These are phyloP conservation scores for Dromaius novaehollandiae DNA, from an alignment of 2,113 vertebrate genomes.

Conservation along the genomic window DNA sequence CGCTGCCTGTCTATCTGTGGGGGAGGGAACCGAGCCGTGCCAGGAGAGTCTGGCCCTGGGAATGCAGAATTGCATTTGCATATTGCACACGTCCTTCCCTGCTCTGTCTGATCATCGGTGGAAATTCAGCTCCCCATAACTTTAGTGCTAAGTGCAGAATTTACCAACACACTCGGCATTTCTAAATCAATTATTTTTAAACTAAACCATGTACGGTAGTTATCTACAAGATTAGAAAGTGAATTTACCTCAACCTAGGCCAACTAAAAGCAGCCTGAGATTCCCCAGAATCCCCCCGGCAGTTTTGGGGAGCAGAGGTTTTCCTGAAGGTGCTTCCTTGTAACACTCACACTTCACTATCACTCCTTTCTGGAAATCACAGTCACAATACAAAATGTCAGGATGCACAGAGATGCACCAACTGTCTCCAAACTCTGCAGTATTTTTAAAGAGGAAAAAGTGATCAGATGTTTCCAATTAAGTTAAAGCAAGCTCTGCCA, in stretches of 20 bases:
- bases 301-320: neutral
- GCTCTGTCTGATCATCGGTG: neutral
- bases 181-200: conserved; percentile 29
- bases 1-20: neutral
- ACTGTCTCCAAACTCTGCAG: neutral
- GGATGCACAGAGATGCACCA: neutral
- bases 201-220: neutral
- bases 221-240: neutral
- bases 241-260: conserved; percentile 12
- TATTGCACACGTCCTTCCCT: neutral
- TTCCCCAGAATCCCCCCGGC: neutral
- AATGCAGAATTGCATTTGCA: conserved; percentile 41
- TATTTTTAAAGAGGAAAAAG: conserved; percentile 44
- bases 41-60: conserved; percentile 35
- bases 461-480: conserved; percentile 54
- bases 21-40: conserved; percentile 9
- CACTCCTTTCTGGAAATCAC: neutral
- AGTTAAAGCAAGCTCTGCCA: conserved; percentile 31
- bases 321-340: neutral
- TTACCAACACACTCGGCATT: conserved; percentile 24
- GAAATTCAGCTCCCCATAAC: neutral
- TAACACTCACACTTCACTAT: neutral
- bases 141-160: neutral
- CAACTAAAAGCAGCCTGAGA: neutral
- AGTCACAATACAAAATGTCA: neutral